These are phyloP conservation scores for Lasiurus cinereus DNA, from an alignment of 2,113 vertebrate species.

Conservation along the genomic window DNA sequence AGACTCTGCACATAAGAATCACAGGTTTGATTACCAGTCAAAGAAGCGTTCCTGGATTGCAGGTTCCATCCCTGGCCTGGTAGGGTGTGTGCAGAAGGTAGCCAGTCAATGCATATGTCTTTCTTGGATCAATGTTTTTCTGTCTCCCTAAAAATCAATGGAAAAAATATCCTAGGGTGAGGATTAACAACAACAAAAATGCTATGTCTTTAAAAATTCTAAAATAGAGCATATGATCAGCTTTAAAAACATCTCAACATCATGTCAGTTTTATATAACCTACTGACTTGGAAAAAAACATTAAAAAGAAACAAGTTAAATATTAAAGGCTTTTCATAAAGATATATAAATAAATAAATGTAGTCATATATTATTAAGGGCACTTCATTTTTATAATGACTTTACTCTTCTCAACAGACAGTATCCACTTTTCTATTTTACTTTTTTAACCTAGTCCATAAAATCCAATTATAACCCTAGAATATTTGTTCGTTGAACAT, in stretches of 20 bases:
- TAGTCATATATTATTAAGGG: slow-evolving; percentile 64
- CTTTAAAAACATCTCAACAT: background rate
- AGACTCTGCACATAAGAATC: too few species aligned
- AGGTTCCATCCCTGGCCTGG: background rate
- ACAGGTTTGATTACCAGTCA: background rate
- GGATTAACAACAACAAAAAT: background rate
- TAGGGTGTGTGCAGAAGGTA: too few species aligned
- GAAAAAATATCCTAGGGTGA: background rate
- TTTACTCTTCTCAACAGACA: slow-evolving; percentile 43
- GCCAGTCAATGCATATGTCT: background rate
- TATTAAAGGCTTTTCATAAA: slow-evolving; percentile 72
- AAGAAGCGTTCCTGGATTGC: background rate
- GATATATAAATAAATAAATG: slow-evolving; percentile 54
- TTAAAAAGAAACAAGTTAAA: slow-evolving; percentile 64
- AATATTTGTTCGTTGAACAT: slow-evolving; percentile 61
- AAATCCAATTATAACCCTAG: slow-evolving; percentile 52
- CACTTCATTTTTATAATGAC: slow-evolving; percentile 39
- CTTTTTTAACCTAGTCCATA: background rate
- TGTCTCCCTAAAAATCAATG: background rate
- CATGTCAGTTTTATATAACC: background rate
- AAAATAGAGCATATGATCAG: background rate
- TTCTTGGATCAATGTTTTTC: background rate
- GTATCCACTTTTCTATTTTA: slow-evolving; percentile 31
- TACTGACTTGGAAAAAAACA: slow-evolving; percentile 27
- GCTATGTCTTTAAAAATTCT: background rate